Base-by-base conservation (phyloP, 2,113 vertebrate genomes). In the Murina feae region DNA sequence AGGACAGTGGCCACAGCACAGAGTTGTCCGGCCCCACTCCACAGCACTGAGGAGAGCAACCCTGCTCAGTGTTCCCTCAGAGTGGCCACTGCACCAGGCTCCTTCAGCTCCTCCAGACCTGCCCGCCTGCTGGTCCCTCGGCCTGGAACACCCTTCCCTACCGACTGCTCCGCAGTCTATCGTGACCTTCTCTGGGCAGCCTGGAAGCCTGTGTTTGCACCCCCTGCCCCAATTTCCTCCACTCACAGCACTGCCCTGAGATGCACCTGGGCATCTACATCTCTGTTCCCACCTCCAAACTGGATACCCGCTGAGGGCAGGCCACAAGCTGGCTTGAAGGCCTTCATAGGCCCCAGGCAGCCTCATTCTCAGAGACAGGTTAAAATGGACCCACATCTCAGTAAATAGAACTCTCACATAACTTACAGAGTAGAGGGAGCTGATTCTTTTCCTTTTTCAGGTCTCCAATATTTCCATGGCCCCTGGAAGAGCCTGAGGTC, bases 361-460 rank as follows among this genome's bases (percentile, higher is more conserved):
- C 79, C 58, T 47, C 55, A 58, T 37, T 86, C 81, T 82, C 96
- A 66, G 72, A 83, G 37, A 68, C 42, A 9, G 35, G 76, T 32
- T 11, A 49, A 72, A 89, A 51, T 0, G 53, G 6, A 63, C 35
- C 44, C 51, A 6, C 4, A 28, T 32, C 42, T 58, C 60, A 71
- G 39, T 51, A 53, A 44, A 53, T 9, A 28, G 28, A 47, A 90
- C 58, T 80, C 60, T 58, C 35, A 32, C 2, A 5, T 12, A 79
- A 60, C 78, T 87, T 65, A 3, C 0, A 47, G n/a, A 14, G 28
- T 1, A 44, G 21, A 66, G 5, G n/a, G 35, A 44, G 35, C 23
- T 12, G 42, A 42, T 3, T 1, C 32, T 9, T 78, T 44, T 55
- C 88, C 28, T 65, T 44, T 44, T 42, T 47, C 55, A 42, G 1